A percentile compares a stretch with the other conserved stretches of the same genome.
Conservation (phyloP, 2,888 invertebrate species). For the Lutraria lutraria region DNA sequence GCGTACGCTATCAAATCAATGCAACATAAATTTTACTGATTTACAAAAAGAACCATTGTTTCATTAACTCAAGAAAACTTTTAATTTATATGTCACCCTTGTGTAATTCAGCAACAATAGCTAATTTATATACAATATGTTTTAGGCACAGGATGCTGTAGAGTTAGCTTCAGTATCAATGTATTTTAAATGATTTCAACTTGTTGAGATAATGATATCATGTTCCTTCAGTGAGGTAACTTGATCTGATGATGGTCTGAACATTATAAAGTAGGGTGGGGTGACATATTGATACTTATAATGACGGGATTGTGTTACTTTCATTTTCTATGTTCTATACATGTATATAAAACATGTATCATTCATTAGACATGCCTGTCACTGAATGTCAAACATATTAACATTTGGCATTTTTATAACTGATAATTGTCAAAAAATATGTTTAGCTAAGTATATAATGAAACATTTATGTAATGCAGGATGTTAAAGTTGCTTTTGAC, state of each 20-base stretch:
- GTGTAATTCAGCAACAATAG: too few relatives aligned
- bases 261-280: background rate
- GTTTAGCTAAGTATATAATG: background rate
- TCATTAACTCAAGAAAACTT: too few relatives aligned
- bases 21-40: too few relatives aligned
- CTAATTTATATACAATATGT: too few relatives aligned
- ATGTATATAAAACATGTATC: slow-evolving; percentile 4
- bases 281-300: slow-evolving; percentile 5
- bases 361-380: slow-evolving; percentile 16
- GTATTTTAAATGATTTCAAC: too few relatives aligned
- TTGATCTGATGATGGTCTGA: background rate
- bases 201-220: background rate
- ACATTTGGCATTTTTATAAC: slow-evolving; percentile 5
- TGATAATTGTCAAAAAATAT: background rate
- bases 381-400: slow-evolving; percentile 37
- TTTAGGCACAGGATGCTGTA: too few relatives aligned
- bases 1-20: too few relatives aligned
- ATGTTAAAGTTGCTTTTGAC: background rate
- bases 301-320: slow-evolving; percentile 3
- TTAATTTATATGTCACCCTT: too few relatives aligned
- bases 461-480: background rate
- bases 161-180: too few relatives aligned
- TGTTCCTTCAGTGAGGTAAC: background rate
- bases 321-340: background rate
- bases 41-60: too few relatives aligned